These are phyloP conservation scores for Spilogale gracilis DNA, from an alignment of 2,113 vertebrate species.

Conservation along the genomic window DNA sequence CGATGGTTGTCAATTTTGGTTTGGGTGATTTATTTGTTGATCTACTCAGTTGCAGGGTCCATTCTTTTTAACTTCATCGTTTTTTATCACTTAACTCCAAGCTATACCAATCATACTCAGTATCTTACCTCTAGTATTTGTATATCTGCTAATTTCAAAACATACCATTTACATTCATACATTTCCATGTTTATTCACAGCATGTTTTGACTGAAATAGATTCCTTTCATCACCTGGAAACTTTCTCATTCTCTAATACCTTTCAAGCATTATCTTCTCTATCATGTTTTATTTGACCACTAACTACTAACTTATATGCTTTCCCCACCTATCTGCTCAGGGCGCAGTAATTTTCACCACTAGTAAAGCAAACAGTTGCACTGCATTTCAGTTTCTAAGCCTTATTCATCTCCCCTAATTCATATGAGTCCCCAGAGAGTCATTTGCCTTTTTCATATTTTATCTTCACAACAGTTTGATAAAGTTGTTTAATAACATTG, in stretches of 20 bases:
- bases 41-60: not conserved
- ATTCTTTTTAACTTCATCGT: not conserved
- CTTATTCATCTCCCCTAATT: not conserved
- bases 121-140: not conserved
- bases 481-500: not conserved
- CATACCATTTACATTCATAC: too few species aligned
- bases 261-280: not conserved
- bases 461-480: not conserved
- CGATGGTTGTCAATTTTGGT: not conserved
- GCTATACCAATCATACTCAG: not conserved
- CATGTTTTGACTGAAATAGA: not conserved
- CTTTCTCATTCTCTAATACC: not conserved
- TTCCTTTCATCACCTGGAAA: not conserved
- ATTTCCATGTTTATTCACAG: not conserved
- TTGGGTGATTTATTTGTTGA: not conserved
- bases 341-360: not conserved
- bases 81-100: not conserved
- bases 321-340: not conserved
- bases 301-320: fast-evolving
- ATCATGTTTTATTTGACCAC: not conserved
- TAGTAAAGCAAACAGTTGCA: not conserved
- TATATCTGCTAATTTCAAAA: not conserved
- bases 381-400: not conserved
- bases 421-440: not conserved
- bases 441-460: not conserved